These are phyloP conservation scores for Drosophila macrospina DNA, from an alignment of 2,888 invertebrate genomes.

Conservation along the genomic window DNA sequence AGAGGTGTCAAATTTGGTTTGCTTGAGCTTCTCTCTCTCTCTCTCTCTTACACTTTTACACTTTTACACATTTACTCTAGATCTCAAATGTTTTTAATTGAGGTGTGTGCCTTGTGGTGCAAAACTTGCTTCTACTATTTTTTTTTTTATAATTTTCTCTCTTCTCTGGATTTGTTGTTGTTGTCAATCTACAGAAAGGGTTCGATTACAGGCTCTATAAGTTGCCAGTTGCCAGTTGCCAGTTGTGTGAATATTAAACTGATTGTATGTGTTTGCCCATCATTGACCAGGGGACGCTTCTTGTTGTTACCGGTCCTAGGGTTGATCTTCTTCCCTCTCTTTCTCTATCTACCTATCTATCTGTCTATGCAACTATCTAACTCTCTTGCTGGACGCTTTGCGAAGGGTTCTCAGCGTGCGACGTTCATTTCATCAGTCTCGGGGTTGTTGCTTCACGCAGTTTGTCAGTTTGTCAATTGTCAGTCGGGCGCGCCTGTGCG, in stretches of 20 bases:
- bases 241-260: background rate
- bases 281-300: constrained; percentile 47
- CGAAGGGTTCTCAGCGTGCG: constrained; percentile 50
- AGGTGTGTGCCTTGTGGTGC: background rate
- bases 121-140: constrained; percentile 45
- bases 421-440: background rate
- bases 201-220: constrained; percentile 48
- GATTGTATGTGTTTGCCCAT: constrained; percentile 1
- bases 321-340: constrained; percentile 25
- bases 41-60: too few relatives aligned
- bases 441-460: constrained; percentile 43
- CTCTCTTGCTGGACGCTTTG: constrained; percentile 22
- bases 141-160: background rate
- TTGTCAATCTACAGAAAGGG: constrained; percentile 18
- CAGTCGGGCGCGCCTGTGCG: constrained; percentile 46
- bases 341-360: background rate
- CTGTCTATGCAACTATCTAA: background rate
- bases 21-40: background rate
- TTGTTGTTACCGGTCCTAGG: constrained; percentile 19
- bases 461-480: constrained; percentile 49
- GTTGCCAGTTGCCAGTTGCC: constrained; percentile 20
- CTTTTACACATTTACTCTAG: background rate
- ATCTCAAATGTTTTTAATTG: background rate
- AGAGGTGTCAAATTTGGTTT: constrained; percentile 48
- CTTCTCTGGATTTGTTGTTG: background rate